A percentile compares a stretch with the other conserved stretches of the same genome.
Evolutionary conservation across 1,140 invertebrate species (phyloP).

Genomic region (Akabosia matsudoensis): DNA sequence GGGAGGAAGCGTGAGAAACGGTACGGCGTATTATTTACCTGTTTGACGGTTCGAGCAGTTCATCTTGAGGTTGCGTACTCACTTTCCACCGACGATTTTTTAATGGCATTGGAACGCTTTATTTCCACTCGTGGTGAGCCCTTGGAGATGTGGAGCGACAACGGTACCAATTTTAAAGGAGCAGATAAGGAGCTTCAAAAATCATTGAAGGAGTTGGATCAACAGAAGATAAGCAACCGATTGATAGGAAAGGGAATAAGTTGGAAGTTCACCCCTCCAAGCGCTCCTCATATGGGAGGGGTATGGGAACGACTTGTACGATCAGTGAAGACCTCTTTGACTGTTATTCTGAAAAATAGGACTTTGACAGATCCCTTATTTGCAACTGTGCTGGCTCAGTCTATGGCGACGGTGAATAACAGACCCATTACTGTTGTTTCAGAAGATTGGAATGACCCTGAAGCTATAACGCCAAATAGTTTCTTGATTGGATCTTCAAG

Average conservation of each 20-base stretch:
- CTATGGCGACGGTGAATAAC: background rate
- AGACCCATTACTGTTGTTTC: background rate
- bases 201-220: background rate
- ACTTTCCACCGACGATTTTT: constrained; percentile 46
- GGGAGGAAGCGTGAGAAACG: constrained; percentile 27
- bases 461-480: background rate
- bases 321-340: background rate
- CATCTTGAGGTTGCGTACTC: constrained; percentile 45
- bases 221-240: background rate
- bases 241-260: background rate
- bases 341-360: background rate
- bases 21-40: constrained; percentile 39
- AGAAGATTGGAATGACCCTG: background rate
- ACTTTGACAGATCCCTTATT: background rate
- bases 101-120: constrained; percentile 48
- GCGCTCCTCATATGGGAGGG: too few species aligned
- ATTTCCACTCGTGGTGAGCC: constrained; percentile 45
- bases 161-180: constrained; percentile 49
- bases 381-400: background rate
- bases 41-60: constrained; percentile 34
- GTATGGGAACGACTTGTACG: too few species aligned
- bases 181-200: background rate
- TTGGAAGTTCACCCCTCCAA: background rate
- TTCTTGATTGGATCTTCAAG: background rate
- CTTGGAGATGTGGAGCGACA: constrained; percentile 47